Conservation (phyloP, 2,888 invertebrate genomes). For the Plebejus anna region DNA sequence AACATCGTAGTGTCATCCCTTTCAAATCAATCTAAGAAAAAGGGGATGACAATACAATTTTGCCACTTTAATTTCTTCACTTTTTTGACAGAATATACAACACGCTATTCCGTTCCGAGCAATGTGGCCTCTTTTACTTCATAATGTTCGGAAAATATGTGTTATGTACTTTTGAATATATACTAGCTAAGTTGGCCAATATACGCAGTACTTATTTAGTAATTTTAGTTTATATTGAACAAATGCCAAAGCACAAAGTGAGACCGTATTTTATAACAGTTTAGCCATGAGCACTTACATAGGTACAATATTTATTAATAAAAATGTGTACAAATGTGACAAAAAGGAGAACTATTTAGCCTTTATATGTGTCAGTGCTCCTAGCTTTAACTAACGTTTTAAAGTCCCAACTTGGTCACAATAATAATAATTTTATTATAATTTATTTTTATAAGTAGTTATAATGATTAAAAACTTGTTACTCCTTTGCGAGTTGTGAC, state of each 20-base stretch:
- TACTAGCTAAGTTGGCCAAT: not conserved
- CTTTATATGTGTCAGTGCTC: not conserved
- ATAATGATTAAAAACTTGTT: not conserved
- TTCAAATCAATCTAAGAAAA: no score
- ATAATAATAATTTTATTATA: not conserved
- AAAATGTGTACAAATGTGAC: not conserved
- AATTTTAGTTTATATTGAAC: slow-evolving; percentile 1
- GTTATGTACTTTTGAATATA: no score
- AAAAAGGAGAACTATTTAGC: not conserved
- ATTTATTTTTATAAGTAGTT: slow-evolving; percentile 2
- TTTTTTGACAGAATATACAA: no score
- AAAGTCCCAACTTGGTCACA: not conserved
- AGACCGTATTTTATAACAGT: not conserved
- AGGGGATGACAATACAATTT: no score
- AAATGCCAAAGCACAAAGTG: slow-evolving; percentile 21
- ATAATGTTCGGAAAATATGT: no score
- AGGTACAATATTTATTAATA: not conserved
- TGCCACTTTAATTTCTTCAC: no score
- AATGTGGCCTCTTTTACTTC: no score
- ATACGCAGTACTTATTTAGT: not conserved
- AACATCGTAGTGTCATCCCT: no score
- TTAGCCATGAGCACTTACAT: not conserved
- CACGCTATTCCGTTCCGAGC: no score
- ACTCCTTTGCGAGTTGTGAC: not conserved
- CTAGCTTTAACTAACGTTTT: not conserved